These are phyloP conservation scores for Sepiola atlantica DNA, from an alignment of 2,888 invertebrate species.

Conservation along the genomic window DNA sequence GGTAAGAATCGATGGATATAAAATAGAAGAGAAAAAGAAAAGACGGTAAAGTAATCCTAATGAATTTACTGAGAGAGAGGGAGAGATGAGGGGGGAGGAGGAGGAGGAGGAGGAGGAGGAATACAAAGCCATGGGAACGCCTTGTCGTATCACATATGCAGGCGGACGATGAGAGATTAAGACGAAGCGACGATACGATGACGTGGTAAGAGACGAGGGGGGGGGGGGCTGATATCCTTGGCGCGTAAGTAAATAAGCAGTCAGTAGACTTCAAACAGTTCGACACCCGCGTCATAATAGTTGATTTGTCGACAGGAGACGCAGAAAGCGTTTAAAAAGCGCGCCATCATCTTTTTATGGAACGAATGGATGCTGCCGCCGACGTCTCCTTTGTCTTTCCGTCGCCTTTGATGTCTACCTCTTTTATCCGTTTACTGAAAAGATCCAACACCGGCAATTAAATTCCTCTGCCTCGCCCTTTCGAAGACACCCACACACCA, in stretches of 20 bases:
- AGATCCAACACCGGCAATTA: background rate
- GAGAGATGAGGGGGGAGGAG: too few relatives aligned
- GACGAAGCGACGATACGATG: too few relatives aligned
- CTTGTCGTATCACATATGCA: background rate
- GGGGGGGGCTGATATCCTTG: background rate
- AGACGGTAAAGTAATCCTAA: too few relatives aligned
- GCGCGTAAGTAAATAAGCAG: conserved; percentile 12
- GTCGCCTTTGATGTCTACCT: background rate
- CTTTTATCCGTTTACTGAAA: background rate
- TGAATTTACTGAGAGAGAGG: background rate
- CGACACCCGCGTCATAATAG: background rate
- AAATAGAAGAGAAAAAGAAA: too few relatives aligned
- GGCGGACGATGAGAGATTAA: background rate
- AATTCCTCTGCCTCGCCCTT: background rate
- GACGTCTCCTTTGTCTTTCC: background rate
- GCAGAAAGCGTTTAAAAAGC: background rate
- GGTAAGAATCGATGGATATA: too few relatives aligned
- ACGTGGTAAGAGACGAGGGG: background rate
- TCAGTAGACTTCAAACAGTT: background rate
- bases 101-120: background rate
- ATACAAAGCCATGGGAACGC: background rate
- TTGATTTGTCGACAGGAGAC: background rate
- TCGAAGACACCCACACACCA: background rate
- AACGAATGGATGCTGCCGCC: background rate
- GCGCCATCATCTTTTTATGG: background rate